Conservation (phyloP, 2,113 vertebrate genomes). For the Thinocorus orbignyianus region DNA sequence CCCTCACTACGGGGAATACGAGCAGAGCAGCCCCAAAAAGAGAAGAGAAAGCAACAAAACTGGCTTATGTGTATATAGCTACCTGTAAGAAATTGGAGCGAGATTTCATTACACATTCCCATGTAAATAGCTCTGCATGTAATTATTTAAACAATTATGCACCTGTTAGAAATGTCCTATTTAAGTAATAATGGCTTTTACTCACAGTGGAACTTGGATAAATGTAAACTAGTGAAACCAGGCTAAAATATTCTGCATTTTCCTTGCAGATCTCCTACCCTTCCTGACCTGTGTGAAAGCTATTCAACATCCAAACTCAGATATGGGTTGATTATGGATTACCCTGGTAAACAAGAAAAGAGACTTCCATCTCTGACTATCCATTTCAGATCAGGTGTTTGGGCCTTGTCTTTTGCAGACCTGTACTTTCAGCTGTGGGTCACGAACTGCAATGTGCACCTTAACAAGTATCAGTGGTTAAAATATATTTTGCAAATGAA, state of each 20-base stretch:
- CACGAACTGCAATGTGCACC: not conserved
- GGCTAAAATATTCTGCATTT: not conserved
- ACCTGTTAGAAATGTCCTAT: not conserved
- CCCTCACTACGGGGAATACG: not conserved
- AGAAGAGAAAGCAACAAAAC: not conserved
- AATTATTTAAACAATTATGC: conserved; percentile 25
- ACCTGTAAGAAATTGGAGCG: not conserved
- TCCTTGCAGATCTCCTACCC: not conserved
- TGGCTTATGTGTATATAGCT: not conserved
- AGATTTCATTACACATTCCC: not conserved
- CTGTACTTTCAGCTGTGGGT: not conserved
- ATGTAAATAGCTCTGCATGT: not conserved
- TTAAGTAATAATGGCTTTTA: conserved; percentile 36
- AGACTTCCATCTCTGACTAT: not conserved
- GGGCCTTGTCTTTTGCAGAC: not conserved
- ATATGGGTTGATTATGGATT: not conserved
- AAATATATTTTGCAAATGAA: not conserved
- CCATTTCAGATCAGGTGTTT: not conserved
- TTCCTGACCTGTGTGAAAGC: not conserved
- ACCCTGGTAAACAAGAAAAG: not conserved
- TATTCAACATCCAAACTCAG: not conserved
- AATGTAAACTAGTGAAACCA: conserved; percentile 5
- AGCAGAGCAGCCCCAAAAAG: not conserved
- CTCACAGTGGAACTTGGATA: not conserved
- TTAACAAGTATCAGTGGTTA: not conserved